Conservation (phyloP, 2,888 invertebrate species). For the Sialis fuliginosa region DNA sequence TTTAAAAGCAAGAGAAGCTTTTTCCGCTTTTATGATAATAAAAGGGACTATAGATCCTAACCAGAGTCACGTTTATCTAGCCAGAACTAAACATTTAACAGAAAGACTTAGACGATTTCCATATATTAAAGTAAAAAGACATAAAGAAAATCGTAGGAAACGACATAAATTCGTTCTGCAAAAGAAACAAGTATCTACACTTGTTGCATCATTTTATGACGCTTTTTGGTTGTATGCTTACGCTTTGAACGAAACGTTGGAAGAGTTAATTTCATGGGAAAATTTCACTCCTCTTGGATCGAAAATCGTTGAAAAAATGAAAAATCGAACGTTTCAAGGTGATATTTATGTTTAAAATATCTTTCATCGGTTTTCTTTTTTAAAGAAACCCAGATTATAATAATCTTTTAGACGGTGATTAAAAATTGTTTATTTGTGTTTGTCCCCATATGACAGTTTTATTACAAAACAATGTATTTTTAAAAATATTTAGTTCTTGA, state of each 20-base stretch:
- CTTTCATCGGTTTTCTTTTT: too few relatives aligned
- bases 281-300: conserved; percentile 51
- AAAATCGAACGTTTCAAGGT: conserved; percentile 76
- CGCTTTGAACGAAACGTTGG: conserved; percentile 74
- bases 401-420: too few relatives aligned
- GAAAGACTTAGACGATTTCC: conserved; percentile 15
- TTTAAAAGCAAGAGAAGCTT: conserved; percentile 66
- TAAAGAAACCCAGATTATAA: too few relatives aligned
- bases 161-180: conserved; percentile 25
- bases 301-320: conserved; percentile 70
- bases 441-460: too few relatives aligned
- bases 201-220: conserved; percentile 91
- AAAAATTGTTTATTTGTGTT: too few relatives aligned
- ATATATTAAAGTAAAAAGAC: conserved; percentile 21
- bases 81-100: conserved; percentile 35
- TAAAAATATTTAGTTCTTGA: too few relatives aligned
- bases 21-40: conserved; percentile 73
- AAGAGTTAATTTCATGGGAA: conserved; percentile 18
- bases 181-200: conserved; percentile 69
- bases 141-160: conserved; percentile 48
- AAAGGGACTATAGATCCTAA: conserved; percentile 33
- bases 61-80: neutral
- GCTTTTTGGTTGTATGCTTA: conserved; percentile 86
- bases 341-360: conserved; percentile 10
- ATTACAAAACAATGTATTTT: too few relatives aligned